Base-by-base conservation (phyloP, 2,888 invertebrate species). In the Drosophila buzzatii region DNA sequence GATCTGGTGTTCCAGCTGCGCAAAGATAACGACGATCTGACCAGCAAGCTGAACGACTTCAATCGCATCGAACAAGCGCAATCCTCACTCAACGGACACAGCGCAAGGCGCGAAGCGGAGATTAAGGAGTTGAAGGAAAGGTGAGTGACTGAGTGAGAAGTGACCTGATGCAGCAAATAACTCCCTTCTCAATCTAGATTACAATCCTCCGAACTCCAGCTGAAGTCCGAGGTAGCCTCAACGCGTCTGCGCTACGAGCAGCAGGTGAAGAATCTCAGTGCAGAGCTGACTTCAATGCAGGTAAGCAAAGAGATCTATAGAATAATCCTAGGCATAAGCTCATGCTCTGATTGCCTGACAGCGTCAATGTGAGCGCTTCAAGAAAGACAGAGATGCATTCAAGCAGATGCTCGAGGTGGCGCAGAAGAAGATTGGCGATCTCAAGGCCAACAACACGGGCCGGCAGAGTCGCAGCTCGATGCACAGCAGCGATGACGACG, bases 351-450 rank as follows among this genome's bases (percentile, higher is more conserved):
- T 44, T 14, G 8, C 0, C 9, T 45, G 58, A 1, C 53, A 93
- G 92, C 91, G 93, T 5, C 93, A 93, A 90, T 93, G 93, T 67
- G 93, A 93, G 76, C 94, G 97, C 84, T 97, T 98, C 91, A 97
- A 97, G 91, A 94, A 97, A 70, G 98, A 98, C 93, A 94, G 97
- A 62, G 98, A 98, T 91, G 96, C 96, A 59, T 98, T 97, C 90
- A 97, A 97, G 81, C 97, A 98, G 91, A 97, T 98, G 96, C 92
- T 98, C 45, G 97, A 98, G 90, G 96, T 96, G 14, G 97, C 98
- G 1, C 97, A 98, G 91, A 96, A 96, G 92, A 96, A 96, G 42
- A 96, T 97, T 83, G 95, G 96, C 0, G 97, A 97, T 78, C 94
- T 97, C 27, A 97, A 96, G 91, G 92, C 92, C 9, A 93, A 90